Conservation (phyloP, 2,113 vertebrate species). For the Pavo muticus region DNA sequence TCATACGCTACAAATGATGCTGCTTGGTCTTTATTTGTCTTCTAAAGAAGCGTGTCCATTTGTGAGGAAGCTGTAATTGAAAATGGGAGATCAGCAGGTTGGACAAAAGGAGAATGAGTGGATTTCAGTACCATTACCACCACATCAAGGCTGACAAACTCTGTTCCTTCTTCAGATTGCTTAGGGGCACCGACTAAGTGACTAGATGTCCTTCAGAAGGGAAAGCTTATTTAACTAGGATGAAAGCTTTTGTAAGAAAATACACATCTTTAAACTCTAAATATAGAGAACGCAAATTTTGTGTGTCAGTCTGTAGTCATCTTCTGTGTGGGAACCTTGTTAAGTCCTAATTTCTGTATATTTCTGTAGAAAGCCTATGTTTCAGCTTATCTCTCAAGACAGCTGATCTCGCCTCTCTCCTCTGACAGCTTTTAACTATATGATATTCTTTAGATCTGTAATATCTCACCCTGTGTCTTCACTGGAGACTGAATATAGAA, state of each 20-base stretch:
- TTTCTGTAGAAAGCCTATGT: slow-evolving; percentile 13
- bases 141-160: neutral
- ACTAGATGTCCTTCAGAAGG: neutral
- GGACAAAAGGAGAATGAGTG: neutral
- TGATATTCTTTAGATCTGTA: slow-evolving; percentile 68
- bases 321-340: slow-evolving; percentile 9
- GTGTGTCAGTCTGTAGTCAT: neutral
- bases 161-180: neutral
- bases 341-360: slow-evolving; percentile 42
- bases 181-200: neutral
- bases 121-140: neutral
- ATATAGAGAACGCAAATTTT: neutral
- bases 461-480: slow-evolving; percentile 61
- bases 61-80: neutral
- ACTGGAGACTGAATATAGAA: slow-evolving; percentile 60
- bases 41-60: neutral
- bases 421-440: slow-evolving; percentile 70
- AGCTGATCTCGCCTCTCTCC: slow-evolving; percentile 61
- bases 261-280: neutral
- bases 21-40: neutral
- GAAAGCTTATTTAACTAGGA: neutral
- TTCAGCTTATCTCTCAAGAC: slow-evolving; percentile 55
- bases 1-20: neutral
- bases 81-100: neutral
- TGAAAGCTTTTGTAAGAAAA: slow-evolving; percentile 7